phyloP scores from a whole-genome alignment of 2,113 vertebrate species.

The Myrmecophaga tridactyla region DNA sequence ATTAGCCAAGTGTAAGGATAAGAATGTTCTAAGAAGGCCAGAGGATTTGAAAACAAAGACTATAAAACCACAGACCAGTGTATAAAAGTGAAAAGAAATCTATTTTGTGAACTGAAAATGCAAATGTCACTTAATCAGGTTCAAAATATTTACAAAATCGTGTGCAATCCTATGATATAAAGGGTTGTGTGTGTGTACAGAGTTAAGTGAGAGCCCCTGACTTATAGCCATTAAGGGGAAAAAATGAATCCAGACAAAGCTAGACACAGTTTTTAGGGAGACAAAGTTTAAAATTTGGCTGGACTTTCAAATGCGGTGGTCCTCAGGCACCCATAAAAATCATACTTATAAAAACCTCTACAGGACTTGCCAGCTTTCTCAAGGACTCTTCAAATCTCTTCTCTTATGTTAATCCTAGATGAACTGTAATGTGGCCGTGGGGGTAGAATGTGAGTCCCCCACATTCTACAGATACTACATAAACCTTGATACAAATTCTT shows the following conservation, averaged over 20 bases:
- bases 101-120: neutral
- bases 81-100: neutral
- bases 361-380: neutral
- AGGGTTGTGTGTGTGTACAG: neutral
- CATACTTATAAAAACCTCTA: neutral
- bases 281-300: constrained; percentile 6
- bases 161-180: neutral
- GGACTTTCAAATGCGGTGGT: neutral
- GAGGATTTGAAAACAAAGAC: neutral
- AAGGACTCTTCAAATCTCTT: neutral
- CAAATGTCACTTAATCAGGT: neutral
- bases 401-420: neutral
- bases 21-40: neutral
- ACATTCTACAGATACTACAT: neutral
- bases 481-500: neutral
- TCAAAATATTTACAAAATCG: constrained; percentile 14
- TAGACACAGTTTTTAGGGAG: constrained; percentile 1
- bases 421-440: neutral
- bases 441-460: neutral
- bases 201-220: neutral
- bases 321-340: constrained; percentile 3
- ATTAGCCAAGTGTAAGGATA: neutral
- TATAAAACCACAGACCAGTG: neutral
- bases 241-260: neutral
- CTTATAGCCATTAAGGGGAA: neutral